Evolutionary conservation across 2,888 invertebrate genomes (phyloP), one percentile per base, ranked within the genome.

Genomic region (Drosophila pseudotalamancana): DNA sequence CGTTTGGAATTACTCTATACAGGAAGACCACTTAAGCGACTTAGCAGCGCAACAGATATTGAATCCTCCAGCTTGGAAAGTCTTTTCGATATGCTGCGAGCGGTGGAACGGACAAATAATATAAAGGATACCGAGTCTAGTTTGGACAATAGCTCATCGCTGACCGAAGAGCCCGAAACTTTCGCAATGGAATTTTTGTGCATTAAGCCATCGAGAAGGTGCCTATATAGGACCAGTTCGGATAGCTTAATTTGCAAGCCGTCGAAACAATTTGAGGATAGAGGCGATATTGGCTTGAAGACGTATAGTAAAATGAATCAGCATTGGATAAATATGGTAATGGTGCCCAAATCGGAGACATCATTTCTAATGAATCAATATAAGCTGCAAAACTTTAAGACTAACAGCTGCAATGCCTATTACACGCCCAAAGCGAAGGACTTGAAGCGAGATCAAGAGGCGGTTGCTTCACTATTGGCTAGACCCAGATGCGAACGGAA

Each of bases 361-460:
- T 68, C 62, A 0, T 50, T 54, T 21, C n/a, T 39, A 14, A 19
- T 62, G 6, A 68, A 67, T 27, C 39, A 21, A 6, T 14, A 16
- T 18, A 49, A 60, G 3, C 8, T 45, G 8, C 34, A 31, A 16
- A 35, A 50, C 9, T 21, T 12, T 6, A 31, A 46, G 19, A 5
- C 6, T 0, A 35, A 23, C 8, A 21, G 27, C 19, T 42, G 32
- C 18, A 54, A 29, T 21, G 16, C 54, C 8, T 51, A 25, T n/a
- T 40, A 21, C n/a, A 49, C n/a, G 9, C 3, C 14, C 3, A 16
- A 19, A 11, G 8, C 6, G 0, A 27, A 63, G 64, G 64, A 69
- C 35, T 35, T 25, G 0, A 6, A 0, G 4, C 11, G n/a, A 5
- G 39, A 46, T 6, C n/a, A 14, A 1, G 3, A 25, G 14, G 29